Base-by-base conservation (phyloP, 1,140 invertebrate species). In the Sitodiplosis mosellana region DNA sequence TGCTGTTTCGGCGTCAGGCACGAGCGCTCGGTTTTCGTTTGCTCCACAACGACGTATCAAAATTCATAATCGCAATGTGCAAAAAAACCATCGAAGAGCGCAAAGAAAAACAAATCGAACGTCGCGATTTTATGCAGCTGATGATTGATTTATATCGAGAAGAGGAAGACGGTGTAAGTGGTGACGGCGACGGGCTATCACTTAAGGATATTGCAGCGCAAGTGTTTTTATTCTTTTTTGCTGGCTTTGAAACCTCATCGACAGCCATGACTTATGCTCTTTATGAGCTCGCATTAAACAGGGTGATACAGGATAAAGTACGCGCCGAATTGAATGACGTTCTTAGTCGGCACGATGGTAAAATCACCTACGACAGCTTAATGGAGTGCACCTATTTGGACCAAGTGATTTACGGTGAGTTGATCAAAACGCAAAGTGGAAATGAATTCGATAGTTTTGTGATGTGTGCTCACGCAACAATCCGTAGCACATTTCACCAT, bases 61-160 rank as follows among this genome's bases (percentile, higher is more conserved):
- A 59, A 14, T 77, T 76, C 52, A 74, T 76, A 52, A 67, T 60
- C 44, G 56, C 68, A 42, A 56, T 72, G 19, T 71, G 77, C 1
- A 64, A 66, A 41, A 65, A 74, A 50, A 73, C 73, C 38, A 66
- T 77, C 15, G 59, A 60, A 8, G 65, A 74, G 51, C 59, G 76
- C 0, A 55, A 70, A 46, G 62, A 60, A 34, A 56, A 67, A 48
- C 59, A 53, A 21, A 55, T 67, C 33, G 64, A 59, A 17, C 63
- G 74, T 33, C 67, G 74, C 49, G 76, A 78, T 55, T 76, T 76
- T 50, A 63, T 78, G 55, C 72, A 77, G 54, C 57, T 75, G 1
- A 56, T 78, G 33, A 69, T 77, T 11, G 68, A 78, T 18, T 53
- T 77, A 40, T 73, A 68, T 52, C 64, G 69, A 55, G 73, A 67